Percentiles rank a stretch among this genome's conserved stretches.
Evolutionary conservation across 1,140 invertebrate species (phyloP).

Genomic region (Scaptomyza montana): DNA sequence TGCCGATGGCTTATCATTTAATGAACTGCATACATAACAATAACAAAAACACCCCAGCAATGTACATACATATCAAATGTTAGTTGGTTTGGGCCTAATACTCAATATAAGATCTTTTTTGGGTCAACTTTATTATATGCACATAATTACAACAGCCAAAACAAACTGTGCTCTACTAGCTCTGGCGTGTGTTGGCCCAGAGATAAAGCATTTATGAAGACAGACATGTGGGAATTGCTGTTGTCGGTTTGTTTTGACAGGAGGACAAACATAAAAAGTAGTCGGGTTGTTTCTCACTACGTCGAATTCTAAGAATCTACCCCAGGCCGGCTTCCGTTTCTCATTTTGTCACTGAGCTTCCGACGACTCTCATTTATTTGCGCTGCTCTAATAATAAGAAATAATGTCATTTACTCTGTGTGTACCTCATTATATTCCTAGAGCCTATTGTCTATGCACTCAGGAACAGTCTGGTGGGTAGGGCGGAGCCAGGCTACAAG

Average conservation of each 20-base stretch:
- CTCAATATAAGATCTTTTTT: constrained; percentile 48
- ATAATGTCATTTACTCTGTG: constrained; percentile 65
- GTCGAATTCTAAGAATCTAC: constrained; percentile 8
- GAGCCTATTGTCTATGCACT: constrained; percentile 64
- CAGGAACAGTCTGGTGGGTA: not conserved
- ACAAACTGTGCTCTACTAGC: constrained; percentile 20
- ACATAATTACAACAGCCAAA: constrained; percentile 79
- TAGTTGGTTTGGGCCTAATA: not conserved
- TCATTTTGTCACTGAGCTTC: not conserved
- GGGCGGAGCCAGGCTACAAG: too few relatives aligned
- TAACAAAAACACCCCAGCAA: constrained; percentile 33
- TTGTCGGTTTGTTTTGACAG: not conserved
- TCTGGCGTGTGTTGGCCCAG: constrained; percentile 53
- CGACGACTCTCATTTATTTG: constrained; percentile 69
- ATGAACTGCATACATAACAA: constrained; percentile 60
- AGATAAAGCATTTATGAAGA: constrained; percentile 78
- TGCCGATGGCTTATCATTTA: constrained; percentile 77
- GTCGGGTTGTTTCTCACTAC: constrained; percentile 5
- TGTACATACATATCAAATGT: constrained; percentile 26
- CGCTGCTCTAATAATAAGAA: constrained; percentile 78
- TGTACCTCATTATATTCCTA: constrained; percentile 33
- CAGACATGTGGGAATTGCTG: constrained; percentile 73
- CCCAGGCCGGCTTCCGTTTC: constrained; percentile 27
- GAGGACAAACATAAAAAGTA: constrained; percentile 39
- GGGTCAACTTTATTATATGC: constrained; percentile 79